Conservation (phyloP, 2,797 vertebrate genomes). For the Nasua narica region DNA sequence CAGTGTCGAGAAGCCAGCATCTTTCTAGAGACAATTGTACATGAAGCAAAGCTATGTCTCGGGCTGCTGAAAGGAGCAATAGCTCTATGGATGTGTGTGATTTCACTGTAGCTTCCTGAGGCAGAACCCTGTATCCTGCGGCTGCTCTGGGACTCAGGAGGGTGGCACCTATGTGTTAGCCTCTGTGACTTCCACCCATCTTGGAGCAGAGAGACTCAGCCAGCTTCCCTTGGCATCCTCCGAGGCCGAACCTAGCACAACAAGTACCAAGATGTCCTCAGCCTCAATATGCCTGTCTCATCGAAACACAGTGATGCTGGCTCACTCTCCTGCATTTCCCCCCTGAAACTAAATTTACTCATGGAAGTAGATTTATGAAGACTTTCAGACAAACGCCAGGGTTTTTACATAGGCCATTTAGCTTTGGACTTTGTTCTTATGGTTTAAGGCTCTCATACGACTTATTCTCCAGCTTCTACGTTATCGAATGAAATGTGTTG, state of each 20-base stretch:
- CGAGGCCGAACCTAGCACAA: background rate
- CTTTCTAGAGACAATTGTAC: background rate
- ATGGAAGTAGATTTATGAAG: background rate
- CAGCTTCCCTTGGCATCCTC: background rate
- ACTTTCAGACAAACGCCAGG: background rate
- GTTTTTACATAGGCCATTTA: background rate
- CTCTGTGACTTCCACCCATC: background rate
- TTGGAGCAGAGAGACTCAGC: background rate
- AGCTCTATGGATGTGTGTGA: accelerated
- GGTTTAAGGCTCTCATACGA: background rate
- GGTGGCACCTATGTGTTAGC: accelerated
- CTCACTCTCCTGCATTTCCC: background rate
- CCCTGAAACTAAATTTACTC: background rate
- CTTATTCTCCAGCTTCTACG: background rate
- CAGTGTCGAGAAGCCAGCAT: no score
- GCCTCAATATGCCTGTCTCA: background rate
- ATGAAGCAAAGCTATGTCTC: accelerated
- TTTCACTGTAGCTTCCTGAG: background rate
- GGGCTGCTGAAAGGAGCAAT: background rate
- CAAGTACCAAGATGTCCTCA: background rate
- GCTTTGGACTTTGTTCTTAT: background rate
- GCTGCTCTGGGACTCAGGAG: background rate
- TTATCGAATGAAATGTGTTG: background rate
- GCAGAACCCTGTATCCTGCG: accelerated
- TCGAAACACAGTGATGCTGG: accelerated